phyloP scores from a whole-genome alignment of 2,113 vertebrate genomes.

The Pagrus major region DNA sequence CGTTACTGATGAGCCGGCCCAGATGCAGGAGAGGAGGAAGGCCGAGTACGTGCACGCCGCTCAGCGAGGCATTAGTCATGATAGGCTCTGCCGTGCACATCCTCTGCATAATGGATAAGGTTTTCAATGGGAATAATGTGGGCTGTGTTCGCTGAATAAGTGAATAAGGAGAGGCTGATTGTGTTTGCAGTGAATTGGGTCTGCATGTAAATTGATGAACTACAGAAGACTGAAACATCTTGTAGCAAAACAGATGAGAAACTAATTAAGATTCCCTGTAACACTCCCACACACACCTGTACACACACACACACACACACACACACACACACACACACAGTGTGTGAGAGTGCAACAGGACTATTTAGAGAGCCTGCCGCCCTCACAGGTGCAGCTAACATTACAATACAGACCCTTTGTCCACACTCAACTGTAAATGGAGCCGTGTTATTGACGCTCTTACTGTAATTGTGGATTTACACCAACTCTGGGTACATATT shows the following conservation, averaged over 20 bases:
- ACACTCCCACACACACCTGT: slow-evolving; percentile 18
- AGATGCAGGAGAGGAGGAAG: slow-evolving; percentile 24
- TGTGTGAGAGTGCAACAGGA: background rate
- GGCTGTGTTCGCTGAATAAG: slow-evolving; percentile 45
- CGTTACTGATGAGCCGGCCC: slow-evolving; percentile 64
- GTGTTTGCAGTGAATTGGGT: slow-evolving; percentile 28
- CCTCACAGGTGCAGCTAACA: slow-evolving; percentile 5
- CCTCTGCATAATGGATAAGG: slow-evolving; percentile 67
- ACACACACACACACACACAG: background rate
- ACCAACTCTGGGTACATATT: background rate
- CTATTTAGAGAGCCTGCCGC: slow-evolving; percentile 7
- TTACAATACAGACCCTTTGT: background rate
- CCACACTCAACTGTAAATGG: background rate
- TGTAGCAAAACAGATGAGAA: slow-evolving; percentile 37
- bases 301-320: background rate
- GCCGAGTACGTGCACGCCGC: background rate
- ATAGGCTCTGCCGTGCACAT: slow-evolving; percentile 31
- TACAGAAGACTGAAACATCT: slow-evolving; percentile 4
- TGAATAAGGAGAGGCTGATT: slow-evolving; percentile 52
- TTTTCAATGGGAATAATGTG: slow-evolving; percentile 52
- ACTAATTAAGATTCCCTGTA: slow-evolving; percentile 15
- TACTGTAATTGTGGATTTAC: slow-evolving; percentile 7
- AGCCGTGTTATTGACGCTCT: background rate
- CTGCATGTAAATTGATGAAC: slow-evolving; percentile 47
- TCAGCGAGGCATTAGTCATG: slow-evolving; percentile 60